Evolutionary conservation across 2,888 invertebrate genomes (phyloP), one percentile per base, ranked within the genome.

Genomic region (Eucera pruinosa): DNA sequence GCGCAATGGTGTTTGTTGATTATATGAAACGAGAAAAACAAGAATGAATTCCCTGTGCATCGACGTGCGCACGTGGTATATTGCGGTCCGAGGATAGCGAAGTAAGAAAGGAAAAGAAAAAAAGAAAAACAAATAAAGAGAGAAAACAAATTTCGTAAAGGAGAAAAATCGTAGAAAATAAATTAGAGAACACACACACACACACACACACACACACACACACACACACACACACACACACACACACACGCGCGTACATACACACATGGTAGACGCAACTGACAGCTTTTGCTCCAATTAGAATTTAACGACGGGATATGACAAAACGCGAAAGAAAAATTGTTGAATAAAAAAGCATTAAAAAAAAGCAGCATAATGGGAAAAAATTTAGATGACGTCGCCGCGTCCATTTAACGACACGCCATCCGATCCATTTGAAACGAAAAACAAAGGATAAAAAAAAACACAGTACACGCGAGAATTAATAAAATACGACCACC

Each of bases 401-500:
- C 80, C 72, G 81, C 81, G 81, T 84, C 82, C 78, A 78, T 78
- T 64, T 41, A 80, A 83, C 76, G 79, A 84, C 82, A 82, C 83
- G 78, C 82, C 83, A 82, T 88, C 88, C 88, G 87, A 88, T 88
- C 88, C 88, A 88, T 84, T 58, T 81, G 77, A 82, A 82, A 70
- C 71, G 73, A 83, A 78, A 77, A 84, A 15, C 13, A 64, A 39
- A 50, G 41, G 6, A 55, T 7, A 15, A 25, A 39, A 39, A 25
- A 9, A 25, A 25, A 52, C 3, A 67, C 68, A 73, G 81, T 80
- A 85, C 72, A 77, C 77, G 64, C 70, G 73, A 85, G 74, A 79
- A 81, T 81, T 79, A n/a, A n/a, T n/a, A 83, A 84, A 82, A 75
- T 71, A 88, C 83, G 89, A 90, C 85, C 87, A 90, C 87, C 88